Evolutionary conservation across 2,797 vertebrate species (phyloP), one percentile per base, ranked within the genome.

Genomic region (Micromesistius poutassou): DNA sequence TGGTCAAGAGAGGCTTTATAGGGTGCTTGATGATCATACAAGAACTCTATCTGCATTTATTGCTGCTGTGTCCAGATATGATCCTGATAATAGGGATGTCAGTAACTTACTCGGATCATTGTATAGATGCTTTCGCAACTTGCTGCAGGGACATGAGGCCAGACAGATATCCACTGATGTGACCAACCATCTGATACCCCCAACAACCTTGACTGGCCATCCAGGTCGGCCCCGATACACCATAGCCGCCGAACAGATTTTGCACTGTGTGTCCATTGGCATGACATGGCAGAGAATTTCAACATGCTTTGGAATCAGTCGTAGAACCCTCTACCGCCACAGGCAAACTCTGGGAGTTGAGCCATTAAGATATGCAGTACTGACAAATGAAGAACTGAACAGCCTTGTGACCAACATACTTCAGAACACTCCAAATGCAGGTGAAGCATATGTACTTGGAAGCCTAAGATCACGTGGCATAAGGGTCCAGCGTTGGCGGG

Each of bases 271-370:
- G 10, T 25, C 66, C n/a, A 70, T 70, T 70, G 66, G 66, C 10
- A 70, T 28, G n/a, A 70, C 66, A 70, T 70, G 66, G 66, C n/a
- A 28, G n/a, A 70, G 66, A 70, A 30, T 70, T 70, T n/a, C 66
- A 70, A 28, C 66, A 70, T 70, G 66, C 25, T 70, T 70, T 70
- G 66, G 66, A 70, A 70, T 70, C 66, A 70, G n/a, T n/a, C n/a
- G n/a, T n/a, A n/a, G n/a, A n/a, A n/a, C n/a, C n/a, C n/a, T n/a
- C n/a, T n/a, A n/a, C 66, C 28, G 66, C 25, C 35, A 74, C n/a
- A 70, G 66, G 9, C 66, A 28, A 70, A 70, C 28, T 70, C 66
- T 70, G 66, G n/a, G 10, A 3, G n/a, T 3, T 70, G n/a, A 70
- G 19, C 62, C 62, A 28, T 68, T 68, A 4, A 68, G 62, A 28